phyloP scores from a whole-genome alignment of 1,140 invertebrate genomes.

The Aphaenogaster rudis region DNA sequence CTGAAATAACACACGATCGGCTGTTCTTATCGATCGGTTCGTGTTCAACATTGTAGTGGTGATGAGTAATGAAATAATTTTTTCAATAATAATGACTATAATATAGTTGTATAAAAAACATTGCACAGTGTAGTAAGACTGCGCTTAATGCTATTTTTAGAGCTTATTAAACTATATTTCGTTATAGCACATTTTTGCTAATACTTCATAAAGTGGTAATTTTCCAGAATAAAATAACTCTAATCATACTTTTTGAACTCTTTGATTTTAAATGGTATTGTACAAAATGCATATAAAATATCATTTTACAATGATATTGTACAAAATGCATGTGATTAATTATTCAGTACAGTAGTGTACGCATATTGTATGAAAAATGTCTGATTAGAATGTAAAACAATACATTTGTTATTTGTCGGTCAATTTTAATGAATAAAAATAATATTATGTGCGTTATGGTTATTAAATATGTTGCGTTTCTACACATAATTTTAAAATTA shows the following conservation, averaged over 20 bases:
- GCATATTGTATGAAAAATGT: too few species aligned
- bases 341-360: too few species aligned
- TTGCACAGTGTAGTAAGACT: not conserved
- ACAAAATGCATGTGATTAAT: not conserved
- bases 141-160: not conserved
- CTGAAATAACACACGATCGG: slow-evolving; percentile 1
- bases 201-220: not conserved
- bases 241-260: not conserved
- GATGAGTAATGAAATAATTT: not conserved
- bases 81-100: not conserved
- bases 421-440: too few species aligned
- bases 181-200: not conserved
- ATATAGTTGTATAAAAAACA: not conserved
- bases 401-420: too few species aligned
- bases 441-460: too few species aligned
- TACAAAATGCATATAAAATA: not conserved
- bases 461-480: not conserved
- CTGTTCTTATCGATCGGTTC: not conserved
- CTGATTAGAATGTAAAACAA: too few species aligned
- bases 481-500: not conserved
- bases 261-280: not conserved
- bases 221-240: not conserved
- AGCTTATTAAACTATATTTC: not conserved
- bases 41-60: not conserved
- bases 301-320: not conserved